A percentile compares a stretch with the other conserved stretches of the same genome.
phyloP scores from a whole-genome alignment of 1,140 invertebrate genomes.

The Acyrthosiphon pisum region DNA sequence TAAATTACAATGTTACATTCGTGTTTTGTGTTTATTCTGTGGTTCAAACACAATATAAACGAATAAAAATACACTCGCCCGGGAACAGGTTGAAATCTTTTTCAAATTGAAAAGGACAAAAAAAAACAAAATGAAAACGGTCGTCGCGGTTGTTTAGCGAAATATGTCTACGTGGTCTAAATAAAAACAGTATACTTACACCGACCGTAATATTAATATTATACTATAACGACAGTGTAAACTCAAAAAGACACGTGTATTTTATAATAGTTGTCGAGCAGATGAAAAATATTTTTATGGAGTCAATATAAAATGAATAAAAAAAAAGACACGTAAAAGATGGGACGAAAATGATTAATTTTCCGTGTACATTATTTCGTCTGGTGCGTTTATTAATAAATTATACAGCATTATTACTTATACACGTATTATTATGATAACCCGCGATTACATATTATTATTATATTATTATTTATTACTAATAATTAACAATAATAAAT shows the following conservation, averaged over 20 bases:
- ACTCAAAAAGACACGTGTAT: neutral
- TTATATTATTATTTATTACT: conserved; percentile 12
- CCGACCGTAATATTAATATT: neutral
- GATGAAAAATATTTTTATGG: neutral
- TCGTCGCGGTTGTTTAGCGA: neutral
- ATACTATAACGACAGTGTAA: neutral
- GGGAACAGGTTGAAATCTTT: neutral
- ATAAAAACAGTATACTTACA: neutral
- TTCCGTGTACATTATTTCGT: neutral
- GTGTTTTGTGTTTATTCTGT: neutral
- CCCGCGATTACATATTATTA: neutral
- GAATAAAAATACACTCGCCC: neutral
- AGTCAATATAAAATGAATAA: neutral
- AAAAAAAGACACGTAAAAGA: neutral
- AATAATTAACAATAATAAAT: conserved; percentile 26
- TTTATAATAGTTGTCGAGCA: neutral
- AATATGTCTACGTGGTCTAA: conserved; percentile 22
- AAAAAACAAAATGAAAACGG: neutral
- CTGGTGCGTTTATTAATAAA: neutral
- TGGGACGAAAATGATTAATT: neutral
- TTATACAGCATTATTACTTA: neutral
- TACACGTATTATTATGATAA: neutral
- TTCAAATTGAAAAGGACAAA: neutral
- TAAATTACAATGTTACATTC: conserved; percentile 9
- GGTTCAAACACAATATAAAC: neutral